Base-by-base conservation (phyloP, 2,888 invertebrate genomes). In the Drosophila ochracea region DNA sequence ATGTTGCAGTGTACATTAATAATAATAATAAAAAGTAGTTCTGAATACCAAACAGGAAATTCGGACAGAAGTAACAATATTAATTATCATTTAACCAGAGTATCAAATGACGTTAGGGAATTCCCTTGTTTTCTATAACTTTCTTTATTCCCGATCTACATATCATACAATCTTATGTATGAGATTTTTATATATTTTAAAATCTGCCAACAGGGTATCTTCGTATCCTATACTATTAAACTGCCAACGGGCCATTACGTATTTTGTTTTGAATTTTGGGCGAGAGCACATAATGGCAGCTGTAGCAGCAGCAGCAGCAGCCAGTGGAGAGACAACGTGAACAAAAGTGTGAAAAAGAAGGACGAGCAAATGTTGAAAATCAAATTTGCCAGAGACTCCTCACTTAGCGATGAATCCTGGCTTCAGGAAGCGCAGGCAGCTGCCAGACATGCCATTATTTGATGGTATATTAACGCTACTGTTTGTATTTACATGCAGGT, bases 381-480 rank as follows among this genome's bases (percentile, higher is more conserved):
- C 91, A 86, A 87, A 91, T 91, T 91, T 87, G 54, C 21, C 62
- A 52, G 66, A 66, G 37, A 37, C 52, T 53, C 39, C 39, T 33
- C 39, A 60, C 55, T 68, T 41, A 28, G 59, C 33, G 30, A 28
- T 39, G 54, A 63, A 58, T 65, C 43, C 55, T 16, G 35, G n/a
- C 50, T 53, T 25, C 62, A 54, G 41, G 21, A 41, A 37, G 37
- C 19, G 16, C 52, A n/a, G 53, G 53, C 31, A 64, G 55, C 65
- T 66, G 63, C 13, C 84, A 79, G 90, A 76, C 76, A 84, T 76
- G 88, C 90, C 85, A 75, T 70, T 76, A 85, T 80, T 84, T 84
- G 83, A 73, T 79, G 90, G 84, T 73, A 66, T 89, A 87, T 90
- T 91, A 91, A 89, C 84, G 85, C 76, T 75, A 73, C 71, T 78